Base-by-base conservation (phyloP, 2,888 invertebrate genomes). In the Drosophila mettleri region DNA sequence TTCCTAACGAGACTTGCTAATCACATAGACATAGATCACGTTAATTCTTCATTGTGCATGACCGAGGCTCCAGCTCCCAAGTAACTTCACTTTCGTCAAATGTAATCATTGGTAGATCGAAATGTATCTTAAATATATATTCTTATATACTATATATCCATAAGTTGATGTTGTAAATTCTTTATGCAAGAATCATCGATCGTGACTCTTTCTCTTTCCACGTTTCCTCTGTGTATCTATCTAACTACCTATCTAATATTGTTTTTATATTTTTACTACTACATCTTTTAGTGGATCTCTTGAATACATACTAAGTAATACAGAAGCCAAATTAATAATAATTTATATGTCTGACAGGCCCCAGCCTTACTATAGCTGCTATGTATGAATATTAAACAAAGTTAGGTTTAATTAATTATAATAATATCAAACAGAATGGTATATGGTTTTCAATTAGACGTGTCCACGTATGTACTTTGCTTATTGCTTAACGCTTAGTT, bases 121-220 rank as follows among this genome's bases (percentile, higher is more conserved):
- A 12, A 18, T 31, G 8, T 48, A 48, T 12, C 20, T 14, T 31
- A 48, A 18, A 18, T 9, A 48, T 20, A 22, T n/a, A 14, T n/a
- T n/a, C n/a, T n/a, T n/a, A n/a, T n/a, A n/a, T n/a, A n/a, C n/a
- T 29, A 18, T 53, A 48, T 43, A 43, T 9, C 39, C 34, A 54
- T 70, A 60, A 52, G 39, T 64, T 64, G 64, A 70, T 70, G 70
- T 70, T 71, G 70, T 70, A 66, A 66, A 29, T 29, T 45, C 48
- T 54, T 41, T 65, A 48, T 63, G 64, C 52, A 65, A 65, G 39
- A 39, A 39, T 48, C 53, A 62, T 45, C 45, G 29, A 34, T 48
- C 41, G 62, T 41, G 18, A 49, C 39, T 33, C 14, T 65, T 24
- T 22, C 45, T 45, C 38, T 18, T 39, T 33, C 45, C 29, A 48